A percentile compares a stretch with the other conserved stretches of the same genome.
Conservation (phyloP, 1,140 invertebrate genomes). For the Ruditapes philippinarum region DNA sequence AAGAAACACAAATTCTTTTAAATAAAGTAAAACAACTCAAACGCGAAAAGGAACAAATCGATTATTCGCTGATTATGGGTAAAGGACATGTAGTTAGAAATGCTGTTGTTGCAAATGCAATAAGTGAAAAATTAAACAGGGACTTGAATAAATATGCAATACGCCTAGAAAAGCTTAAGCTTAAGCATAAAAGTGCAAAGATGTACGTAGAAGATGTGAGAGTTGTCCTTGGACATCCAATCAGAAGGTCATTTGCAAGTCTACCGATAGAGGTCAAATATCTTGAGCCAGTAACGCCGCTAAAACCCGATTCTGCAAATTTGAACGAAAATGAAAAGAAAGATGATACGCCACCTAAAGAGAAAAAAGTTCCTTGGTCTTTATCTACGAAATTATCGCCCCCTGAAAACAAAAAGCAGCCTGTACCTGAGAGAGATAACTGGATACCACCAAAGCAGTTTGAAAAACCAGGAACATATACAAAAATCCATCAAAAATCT, state of each 20-base stretch:
- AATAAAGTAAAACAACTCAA: slow-evolving; percentile 56
- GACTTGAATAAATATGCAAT: slow-evolving; percentile 62
- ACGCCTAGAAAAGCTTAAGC: slow-evolving; percentile 50
- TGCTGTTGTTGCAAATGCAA: slow-evolving; percentile 43
- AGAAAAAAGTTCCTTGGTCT: background rate
- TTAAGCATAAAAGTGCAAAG: slow-evolving; percentile 50
- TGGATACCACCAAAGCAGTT: slow-evolving; percentile 2
- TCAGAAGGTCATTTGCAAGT: background rate
- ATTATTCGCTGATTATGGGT: slow-evolving; percentile 45
- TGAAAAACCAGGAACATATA: background rate
- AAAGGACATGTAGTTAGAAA: slow-evolving; percentile 48
- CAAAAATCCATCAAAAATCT: background rate
- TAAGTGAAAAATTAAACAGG: slow-evolving; percentile 51
- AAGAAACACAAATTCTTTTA: slow-evolving; percentile 54
- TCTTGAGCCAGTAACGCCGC: background rate
- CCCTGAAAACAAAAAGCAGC: background rate
- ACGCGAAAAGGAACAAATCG: slow-evolving; percentile 54
- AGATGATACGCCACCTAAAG: background rate
- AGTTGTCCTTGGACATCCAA: background rate
- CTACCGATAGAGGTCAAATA: background rate
- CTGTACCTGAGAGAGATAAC: background rate
- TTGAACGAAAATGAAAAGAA: background rate
- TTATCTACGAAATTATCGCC: background rate
- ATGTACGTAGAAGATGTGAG: background rate
- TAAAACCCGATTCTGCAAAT: too few relatives aligned